Evolutionary conservation across 1,140 invertebrate genomes (phyloP).

Genomic region (Rhynchophorus ferrugineus): DNA sequence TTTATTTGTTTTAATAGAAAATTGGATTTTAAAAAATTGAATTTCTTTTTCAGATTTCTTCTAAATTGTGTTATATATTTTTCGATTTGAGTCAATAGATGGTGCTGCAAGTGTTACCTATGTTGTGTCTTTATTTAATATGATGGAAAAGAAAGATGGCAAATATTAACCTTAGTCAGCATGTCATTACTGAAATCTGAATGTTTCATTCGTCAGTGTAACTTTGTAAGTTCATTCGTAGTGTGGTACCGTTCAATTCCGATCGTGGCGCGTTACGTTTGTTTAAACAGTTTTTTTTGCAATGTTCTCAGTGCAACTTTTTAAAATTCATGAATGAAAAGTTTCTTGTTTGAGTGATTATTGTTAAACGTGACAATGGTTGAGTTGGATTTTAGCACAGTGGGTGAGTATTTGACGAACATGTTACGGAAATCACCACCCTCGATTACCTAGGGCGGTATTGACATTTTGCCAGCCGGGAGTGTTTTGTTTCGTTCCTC

Average conservation of each 20-base stretch:
- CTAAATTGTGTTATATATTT: too few species aligned
- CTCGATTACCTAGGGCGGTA: slow-evolving; percentile 27
- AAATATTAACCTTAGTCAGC: neutral
- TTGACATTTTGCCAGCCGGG: slow-evolving; percentile 30
- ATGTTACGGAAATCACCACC: slow-evolving; percentile 21
- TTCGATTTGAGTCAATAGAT: too few species aligned
- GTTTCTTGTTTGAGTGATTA: slow-evolving; percentile 16
- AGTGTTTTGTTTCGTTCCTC: slow-evolving; percentile 12
- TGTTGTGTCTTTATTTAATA: neutral
- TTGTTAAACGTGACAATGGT: slow-evolving; percentile 27
- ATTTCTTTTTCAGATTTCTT: too few species aligned
- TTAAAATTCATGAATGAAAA: slow-evolving; percentile 32
- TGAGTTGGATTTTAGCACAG: slow-evolving; percentile 33
- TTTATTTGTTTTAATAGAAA: too few species aligned
- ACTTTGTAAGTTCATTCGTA: slow-evolving; percentile 8
- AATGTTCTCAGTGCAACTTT: slow-evolving; percentile 12
- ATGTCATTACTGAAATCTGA: neutral
- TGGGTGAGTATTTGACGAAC: slow-evolving; percentile 30
- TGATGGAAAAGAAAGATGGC: neutral
- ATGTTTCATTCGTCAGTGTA: slow-evolving; percentile 9
- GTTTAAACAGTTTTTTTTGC: slow-evolving; percentile 14
- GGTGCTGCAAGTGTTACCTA: neutral
- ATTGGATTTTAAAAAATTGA: too few species aligned
- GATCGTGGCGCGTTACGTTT: slow-evolving; percentile 12
- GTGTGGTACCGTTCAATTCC: slow-evolving; percentile 6